These are phyloP conservation scores for Pyralis farinalis DNA, from an alignment of 2,888 invertebrate species.

Conservation along the genomic window DNA sequence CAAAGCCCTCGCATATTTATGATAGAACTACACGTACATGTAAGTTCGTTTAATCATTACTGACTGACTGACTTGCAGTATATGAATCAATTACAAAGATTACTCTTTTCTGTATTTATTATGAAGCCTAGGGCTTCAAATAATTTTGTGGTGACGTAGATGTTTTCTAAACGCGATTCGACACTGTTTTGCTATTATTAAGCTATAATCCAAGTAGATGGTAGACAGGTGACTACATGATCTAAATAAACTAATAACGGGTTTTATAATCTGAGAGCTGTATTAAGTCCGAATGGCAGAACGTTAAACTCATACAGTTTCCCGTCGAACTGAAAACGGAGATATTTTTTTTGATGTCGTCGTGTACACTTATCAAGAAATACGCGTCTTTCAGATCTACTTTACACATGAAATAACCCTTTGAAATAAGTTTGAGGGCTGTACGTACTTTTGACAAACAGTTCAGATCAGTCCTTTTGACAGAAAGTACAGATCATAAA, in stretches of 20 bases:
- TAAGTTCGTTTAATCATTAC: too few species aligned
- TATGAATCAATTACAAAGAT: too few species aligned
- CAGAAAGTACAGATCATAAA: too few species aligned
- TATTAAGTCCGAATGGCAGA: conserved; percentile 12
- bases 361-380: conserved; percentile 11
- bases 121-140: too few species aligned
- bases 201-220: conserved; percentile 10
- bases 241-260: conserved; percentile 12
- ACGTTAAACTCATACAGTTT: conserved; percentile 14
- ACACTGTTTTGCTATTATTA: background rate
- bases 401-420: conserved; percentile 7
- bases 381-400: conserved; percentile 15
- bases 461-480: too few species aligned
- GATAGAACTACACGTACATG: too few species aligned
- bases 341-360: conserved; percentile 7
- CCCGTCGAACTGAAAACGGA: conserved; percentile 8
- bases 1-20: too few species aligned
- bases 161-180: too few species aligned
- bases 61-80: too few species aligned
- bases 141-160: too few species aligned
- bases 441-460: conserved; percentile 16
- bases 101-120: too few species aligned
- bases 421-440: too few species aligned
- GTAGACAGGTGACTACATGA: conserved; percentile 9
- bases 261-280: conserved; percentile 15